These are phyloP conservation scores for Sminthurinus signatus DNA, from an alignment of 1,140 invertebrate species.

Conservation along the genomic window DNA sequence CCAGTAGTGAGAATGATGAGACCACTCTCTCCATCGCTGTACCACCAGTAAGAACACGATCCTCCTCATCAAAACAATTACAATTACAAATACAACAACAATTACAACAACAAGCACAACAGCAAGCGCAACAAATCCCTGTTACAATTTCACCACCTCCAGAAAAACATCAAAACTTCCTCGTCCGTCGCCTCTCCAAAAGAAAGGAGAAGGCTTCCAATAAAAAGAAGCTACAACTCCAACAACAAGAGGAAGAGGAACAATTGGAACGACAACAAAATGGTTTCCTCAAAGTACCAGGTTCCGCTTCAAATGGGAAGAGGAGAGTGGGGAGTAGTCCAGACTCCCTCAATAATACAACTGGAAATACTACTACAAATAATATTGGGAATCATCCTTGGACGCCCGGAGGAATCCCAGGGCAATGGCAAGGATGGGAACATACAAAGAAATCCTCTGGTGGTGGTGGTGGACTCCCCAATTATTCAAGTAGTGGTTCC, in stretches of 20 bases:
- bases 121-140: too few relatives aligned
- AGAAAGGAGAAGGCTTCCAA: constrained; percentile 32
- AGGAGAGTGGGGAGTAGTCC: constrained; percentile 29
- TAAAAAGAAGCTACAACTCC: constrained; percentile 2
- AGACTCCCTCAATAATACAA: constrained; percentile 22
- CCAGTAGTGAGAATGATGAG: neutral
- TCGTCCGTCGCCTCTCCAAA: constrained; percentile 24
- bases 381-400: constrained; percentile 8
- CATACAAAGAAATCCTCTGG: constrained; percentile 29
- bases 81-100: too few relatives aligned
- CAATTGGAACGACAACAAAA: neutral
- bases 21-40: neutral
- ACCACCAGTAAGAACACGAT: neutral
- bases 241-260: neutral
- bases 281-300: constrained; percentile 23
- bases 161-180: constrained; percentile 26
- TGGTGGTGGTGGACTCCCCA: neutral
- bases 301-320: constrained; percentile 6
- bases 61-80: too few relatives aligned
- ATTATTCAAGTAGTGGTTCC: constrained; percentile 28
- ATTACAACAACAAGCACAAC: too few relatives aligned
- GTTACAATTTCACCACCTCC: neutral
- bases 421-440: constrained; percentile 40
- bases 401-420: too few relatives aligned
- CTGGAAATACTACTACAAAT: neutral